phyloP scores from a whole-genome alignment of 2,797 vertebrate genomes.

The Nothura maculosa region DNA sequence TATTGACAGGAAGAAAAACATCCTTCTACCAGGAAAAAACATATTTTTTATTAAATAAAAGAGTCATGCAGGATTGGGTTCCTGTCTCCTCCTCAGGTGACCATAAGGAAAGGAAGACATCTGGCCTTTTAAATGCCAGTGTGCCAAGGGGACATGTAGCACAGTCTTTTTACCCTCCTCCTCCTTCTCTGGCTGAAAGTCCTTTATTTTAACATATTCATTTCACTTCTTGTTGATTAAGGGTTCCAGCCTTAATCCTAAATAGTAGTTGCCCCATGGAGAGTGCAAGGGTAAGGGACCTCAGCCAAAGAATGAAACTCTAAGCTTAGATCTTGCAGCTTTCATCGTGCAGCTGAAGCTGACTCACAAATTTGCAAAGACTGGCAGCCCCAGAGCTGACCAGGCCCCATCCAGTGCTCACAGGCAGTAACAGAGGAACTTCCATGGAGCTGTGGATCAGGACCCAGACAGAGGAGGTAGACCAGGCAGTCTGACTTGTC shows the following conservation, averaged over 20 bases:
- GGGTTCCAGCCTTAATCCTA: conserved; percentile 35
- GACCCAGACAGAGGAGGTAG: rapidly evolving
- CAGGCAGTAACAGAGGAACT: not conserved
- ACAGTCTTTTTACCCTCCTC: not conserved
- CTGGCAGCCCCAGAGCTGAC: rapidly evolving
- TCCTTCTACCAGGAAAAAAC: conserved; percentile 68
- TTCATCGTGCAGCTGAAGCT: not conserved
- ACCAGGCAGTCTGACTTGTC: not conserved
- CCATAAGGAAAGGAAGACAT: conserved; percentile 55
- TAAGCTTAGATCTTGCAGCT: conserved; percentile 30
- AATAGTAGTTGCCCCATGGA: not conserved
- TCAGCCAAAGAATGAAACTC: not conserved
- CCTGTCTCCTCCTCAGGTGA: conserved; percentile 64
- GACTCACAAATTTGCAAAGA: conserved; percentile 1
- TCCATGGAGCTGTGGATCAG: not conserved
- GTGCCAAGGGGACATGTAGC: not conserved
- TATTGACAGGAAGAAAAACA: conserved; percentile 78
- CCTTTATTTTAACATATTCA: not conserved
- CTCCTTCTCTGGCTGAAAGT: not conserved
- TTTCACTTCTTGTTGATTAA: not conserved
- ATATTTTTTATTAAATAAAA: conserved; percentile 75
- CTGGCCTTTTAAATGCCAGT: conserved; percentile 50
- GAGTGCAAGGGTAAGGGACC: conserved; percentile 18
- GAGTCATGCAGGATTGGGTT: conserved; percentile 50
- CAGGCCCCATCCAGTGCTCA: not conserved